Evolutionary conservation across 2,888 invertebrate genomes (phyloP), one percentile per base, ranked within the genome.

Genomic region (Campopleginae sp.): DNA sequence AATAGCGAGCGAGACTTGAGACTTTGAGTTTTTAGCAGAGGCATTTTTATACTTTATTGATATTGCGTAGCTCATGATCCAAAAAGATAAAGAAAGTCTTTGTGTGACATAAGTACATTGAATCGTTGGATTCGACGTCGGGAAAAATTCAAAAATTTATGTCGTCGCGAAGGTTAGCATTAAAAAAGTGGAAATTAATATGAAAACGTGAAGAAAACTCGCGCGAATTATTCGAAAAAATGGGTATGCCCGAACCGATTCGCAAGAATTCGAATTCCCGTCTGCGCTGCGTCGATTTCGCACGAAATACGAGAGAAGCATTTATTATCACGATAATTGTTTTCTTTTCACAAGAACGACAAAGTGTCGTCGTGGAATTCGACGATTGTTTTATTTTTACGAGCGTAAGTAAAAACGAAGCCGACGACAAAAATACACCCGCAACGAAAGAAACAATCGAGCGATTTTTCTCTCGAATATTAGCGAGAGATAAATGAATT

Each of bases 281-380:
- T 51, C 82, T 78, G 72, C n/a, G n/a, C n/a, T n/a, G 46, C 19
- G 42, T 33, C 44, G 27, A 65, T 82, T 72, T 68, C 19, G 27
- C 27, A 33, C 42, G 71, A 76, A 51, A 51, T 23, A 79, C 14
- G 19, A 54, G 54, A 38, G 54, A 61, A 75, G 8, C 1, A 75
- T 84, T 80, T 80, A 68, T 84, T 68, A 77, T 77, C 72, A 27
- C 6, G 0, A 8, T n/a, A 70, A 58, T 27, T 72, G 71, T 38
- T 33, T 19, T 77, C 48, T 81, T 80, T 23, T 80, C 58, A 38
- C 61, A 58, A 58, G 48, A 48, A 23, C n/a, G 51, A 12, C 72
- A 61, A 58, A 58, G 58, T 27, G 63, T 19, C 77, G 66, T 81
- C 68, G 71, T 81, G 84, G 84, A 84, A 84, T 81, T 80, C 80